Evolutionary conservation across 2,797 vertebrate genomes (phyloP), one percentile per base, ranked within the genome.

Genomic region (Pogonophryne albipinna): DNA sequence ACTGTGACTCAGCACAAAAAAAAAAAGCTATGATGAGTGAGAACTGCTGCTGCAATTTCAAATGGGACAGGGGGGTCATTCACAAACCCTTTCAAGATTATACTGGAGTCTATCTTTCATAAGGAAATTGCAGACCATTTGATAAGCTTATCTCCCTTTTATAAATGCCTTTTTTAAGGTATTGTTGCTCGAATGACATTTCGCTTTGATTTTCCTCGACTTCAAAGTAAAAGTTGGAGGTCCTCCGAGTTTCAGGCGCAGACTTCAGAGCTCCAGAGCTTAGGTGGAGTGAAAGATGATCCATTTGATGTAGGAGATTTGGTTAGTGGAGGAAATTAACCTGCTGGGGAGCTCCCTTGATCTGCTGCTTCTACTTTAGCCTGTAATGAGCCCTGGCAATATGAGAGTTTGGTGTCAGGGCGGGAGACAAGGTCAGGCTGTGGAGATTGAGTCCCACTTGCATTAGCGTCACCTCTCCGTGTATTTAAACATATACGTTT

Each of bases 241-340:
- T 84, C 58, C 63, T 81, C 69, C 7, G 75, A 82, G 83, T 91
- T 85, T 87, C 77, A 66, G 61, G 56, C 50, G 47, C 45, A 16
- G 75, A 80, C 84, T 89, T 85, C 78, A 83, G 80, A 80, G 83
- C 79, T 85, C 60, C 59, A 38, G 77, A 90, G 85, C 85, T 91
- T 86, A 87, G 78, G 78, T 69, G 63, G 50, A 83, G 58, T 85
- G 91, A 93, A 93, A 94, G 86, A 80, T 74, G 87, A 94, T 93
- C 90, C 83, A 86, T 89, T 89, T 91, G 90, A 92, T 90, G 89
- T 89, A 7, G 78, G 82, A 87, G 89, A 88, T 92, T 92, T 86
- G 79, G 85, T 88, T 89, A 83, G 87, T 84, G 51, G 86, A 92
- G 91, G 89, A 92, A 93, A 94, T 93, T 90, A 92, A 93, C 86